Conservation (phyloP, 1,140 invertebrate genomes). For the Plectrocnemia conspersa region DNA sequence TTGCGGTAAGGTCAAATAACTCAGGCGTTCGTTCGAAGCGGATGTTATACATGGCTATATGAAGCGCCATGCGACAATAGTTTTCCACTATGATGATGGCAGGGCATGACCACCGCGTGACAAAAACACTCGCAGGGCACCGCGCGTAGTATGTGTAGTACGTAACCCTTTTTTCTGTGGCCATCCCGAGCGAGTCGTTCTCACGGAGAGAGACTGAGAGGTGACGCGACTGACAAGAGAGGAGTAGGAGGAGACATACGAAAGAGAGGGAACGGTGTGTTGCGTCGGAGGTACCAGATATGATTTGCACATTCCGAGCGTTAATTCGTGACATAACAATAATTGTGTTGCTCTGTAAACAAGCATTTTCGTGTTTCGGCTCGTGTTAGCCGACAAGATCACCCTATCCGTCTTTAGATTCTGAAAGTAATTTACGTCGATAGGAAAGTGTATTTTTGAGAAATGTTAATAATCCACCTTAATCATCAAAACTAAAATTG, state of each 20-base stretch:
- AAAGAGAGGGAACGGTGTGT: background rate
- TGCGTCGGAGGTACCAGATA: background rate
- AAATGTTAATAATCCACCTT: too few species aligned
- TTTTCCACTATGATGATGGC: too few species aligned
- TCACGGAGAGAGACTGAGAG: too few species aligned
- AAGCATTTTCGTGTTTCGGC: background rate
- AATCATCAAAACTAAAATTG: too few species aligned
- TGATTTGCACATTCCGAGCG: background rate
- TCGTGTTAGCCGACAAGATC: background rate
- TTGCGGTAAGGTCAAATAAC: too few species aligned
- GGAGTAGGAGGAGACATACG: background rate
- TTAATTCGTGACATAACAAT: constrained; percentile 1
- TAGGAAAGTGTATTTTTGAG: too few species aligned
- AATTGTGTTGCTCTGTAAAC: background rate
- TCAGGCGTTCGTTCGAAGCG: too few species aligned
- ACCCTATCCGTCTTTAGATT: too few species aligned
- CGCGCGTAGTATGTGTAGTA: background rate
- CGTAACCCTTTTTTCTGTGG: constrained; percentile 1
- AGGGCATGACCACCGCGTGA: background rate
- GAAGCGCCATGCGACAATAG: too few species aligned
- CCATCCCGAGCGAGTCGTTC: background rate
- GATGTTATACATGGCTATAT: too few species aligned
- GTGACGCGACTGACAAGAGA: background rate
- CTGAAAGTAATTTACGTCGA: too few species aligned
- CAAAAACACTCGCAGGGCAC: background rate